A percentile compares a stretch with the other conserved stretches of the same genome.
Evolutionary conservation across 1,140 invertebrate genomes (phyloP).

Genomic region (Drosophila rhopaloa): DNA sequence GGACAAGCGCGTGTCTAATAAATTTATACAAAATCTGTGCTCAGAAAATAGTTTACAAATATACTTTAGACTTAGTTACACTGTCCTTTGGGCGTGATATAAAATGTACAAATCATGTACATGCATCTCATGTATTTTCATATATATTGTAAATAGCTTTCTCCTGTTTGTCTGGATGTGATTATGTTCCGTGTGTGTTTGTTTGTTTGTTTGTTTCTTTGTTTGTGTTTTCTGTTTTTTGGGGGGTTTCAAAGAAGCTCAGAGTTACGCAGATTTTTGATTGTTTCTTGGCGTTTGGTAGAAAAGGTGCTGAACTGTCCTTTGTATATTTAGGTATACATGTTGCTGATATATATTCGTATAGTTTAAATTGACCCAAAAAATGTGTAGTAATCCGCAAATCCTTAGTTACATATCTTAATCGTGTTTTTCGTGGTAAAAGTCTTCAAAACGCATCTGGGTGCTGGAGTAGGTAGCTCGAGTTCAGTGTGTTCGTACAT

Average conservation of each 20-base stretch:
- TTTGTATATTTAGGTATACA: slow-evolving; percentile 28
- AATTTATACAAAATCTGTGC: slow-evolving; percentile 80
- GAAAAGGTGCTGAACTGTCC: slow-evolving; percentile 34
- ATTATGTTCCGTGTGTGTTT: slow-evolving; percentile 19
- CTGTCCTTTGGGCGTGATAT: slow-evolving; percentile 78
- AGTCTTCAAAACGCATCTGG: slow-evolving; percentile 67
- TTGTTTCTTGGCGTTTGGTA: slow-evolving; percentile 59
- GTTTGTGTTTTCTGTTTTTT: not conserved
- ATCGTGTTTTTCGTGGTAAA: slow-evolving; percentile 41
- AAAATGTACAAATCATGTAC: slow-evolving; percentile 43
- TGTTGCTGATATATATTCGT: slow-evolving; percentile 34
- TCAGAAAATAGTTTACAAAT: slow-evolving; percentile 82
- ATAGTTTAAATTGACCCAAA: slow-evolving; percentile 72
- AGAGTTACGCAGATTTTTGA: slow-evolving; percentile 76
- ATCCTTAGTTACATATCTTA: slow-evolving; percentile 2
- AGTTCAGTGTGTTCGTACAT: slow-evolving; percentile 23
- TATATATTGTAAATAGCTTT: slow-evolving; percentile 53
- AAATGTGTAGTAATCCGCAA: slow-evolving; percentile 27
- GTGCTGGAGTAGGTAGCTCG: slow-evolving; percentile 33
- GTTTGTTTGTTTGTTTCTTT: not conserved
- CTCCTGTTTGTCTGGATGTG: slow-evolving; percentile 20
- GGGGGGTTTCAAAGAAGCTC: slow-evolving; percentile 64
- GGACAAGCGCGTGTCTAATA: slow-evolving; percentile 66
- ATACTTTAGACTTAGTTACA: slow-evolving; percentile 79
- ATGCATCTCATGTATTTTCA: slow-evolving; percentile 31